A percentile compares a stretch with the other conserved stretches of the same genome.
Evolutionary conservation across 1,140 invertebrate species (phyloP).

Genomic region (Akabosia matsudoensis): DNA sequence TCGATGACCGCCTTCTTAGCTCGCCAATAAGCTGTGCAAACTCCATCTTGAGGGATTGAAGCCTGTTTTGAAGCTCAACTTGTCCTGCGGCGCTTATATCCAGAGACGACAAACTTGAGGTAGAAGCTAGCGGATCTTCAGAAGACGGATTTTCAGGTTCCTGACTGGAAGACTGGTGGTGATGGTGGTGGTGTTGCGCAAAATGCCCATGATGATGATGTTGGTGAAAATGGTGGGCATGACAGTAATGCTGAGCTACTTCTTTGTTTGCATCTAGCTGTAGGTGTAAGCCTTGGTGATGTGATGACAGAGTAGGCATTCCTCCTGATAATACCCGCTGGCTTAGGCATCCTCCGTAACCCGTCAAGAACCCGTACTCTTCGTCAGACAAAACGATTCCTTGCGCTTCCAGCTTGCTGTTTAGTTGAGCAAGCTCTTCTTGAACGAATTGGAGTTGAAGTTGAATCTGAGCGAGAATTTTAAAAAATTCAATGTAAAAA

Average conservation of each 20-base stretch:
- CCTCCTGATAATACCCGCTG: not conserved
- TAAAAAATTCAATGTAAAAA: not conserved
- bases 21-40: constrained; percentile 57
- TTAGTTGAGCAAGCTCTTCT: constrained; percentile 55
- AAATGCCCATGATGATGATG: not conserved
- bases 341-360: not conserved
- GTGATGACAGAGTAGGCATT: not conserved
- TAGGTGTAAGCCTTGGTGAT: no score
- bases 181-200: not conserved
- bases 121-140: not conserved
- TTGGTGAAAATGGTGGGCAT: not conserved
- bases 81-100: constrained; percentile 36
- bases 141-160: not conserved
- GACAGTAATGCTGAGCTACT: not conserved
- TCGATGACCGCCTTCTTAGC: constrained; percentile 54
- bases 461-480: constrained; percentile 51
- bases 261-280: not conserved
- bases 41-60: constrained; percentile 57
- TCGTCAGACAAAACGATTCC: constrained; percentile 13
- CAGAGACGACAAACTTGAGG: not conserved
- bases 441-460: constrained; percentile 56
- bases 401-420: constrained; percentile 50
- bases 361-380: not conserved
- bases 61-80: constrained; percentile 50
- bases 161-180: not conserved